Evolutionary conservation across 2,888 invertebrate genomes (phyloP), one percentile per base, ranked within the genome.

Genomic region (Philhelius pedissequus): DNA sequence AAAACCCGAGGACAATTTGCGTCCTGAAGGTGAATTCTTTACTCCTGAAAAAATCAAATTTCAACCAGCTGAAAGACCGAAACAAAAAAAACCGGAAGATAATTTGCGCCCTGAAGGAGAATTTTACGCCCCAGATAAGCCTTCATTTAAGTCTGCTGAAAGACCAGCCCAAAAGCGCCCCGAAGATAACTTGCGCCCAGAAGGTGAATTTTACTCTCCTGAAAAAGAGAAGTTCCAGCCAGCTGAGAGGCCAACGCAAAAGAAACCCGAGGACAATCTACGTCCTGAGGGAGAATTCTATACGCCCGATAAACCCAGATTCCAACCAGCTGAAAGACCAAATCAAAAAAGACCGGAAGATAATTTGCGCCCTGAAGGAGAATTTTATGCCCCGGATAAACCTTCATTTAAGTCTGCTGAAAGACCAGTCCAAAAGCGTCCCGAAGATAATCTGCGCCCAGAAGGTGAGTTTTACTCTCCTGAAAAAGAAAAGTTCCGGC

Each of bases 201-300:
- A 95, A 87, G 93, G 95, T 0, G 93, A 94, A 0, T 93, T 94
- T 86, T 92, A 92, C 66, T 86, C 88, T 1, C 93, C 92, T 0
- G 90, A 91, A n/a, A 91, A 91, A 64, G 88, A 88, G 0, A 92
- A 92, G 1, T 93, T 91, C 25, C 87, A 82, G 90, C 30, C 92
- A 86, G 88, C 3, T 68, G 94, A 94, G 87, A 92, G 92, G 87
- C 91, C 93, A 6, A 91, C 92, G 22, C 93, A 93, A 1, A 93
- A 93, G 30, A 92, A 92, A 87, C 93, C 92, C 20, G 89, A 92
- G 8, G 94, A 94, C 87, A 94, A 93, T 87, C 90, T 94, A 1
- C 91, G 91, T 76, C 92, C 93, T 0, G 94, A 94, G 89, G 94
- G 94, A 9, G 91, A 93, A 20, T 93, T 94, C 76, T 93, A 93